Percentiles rank a stretch among this genome's conserved stretches.
Evolutionary conservation across 2,797 vertebrate species (phyloP).

Genomic region (Pteropus rufus): DNA sequence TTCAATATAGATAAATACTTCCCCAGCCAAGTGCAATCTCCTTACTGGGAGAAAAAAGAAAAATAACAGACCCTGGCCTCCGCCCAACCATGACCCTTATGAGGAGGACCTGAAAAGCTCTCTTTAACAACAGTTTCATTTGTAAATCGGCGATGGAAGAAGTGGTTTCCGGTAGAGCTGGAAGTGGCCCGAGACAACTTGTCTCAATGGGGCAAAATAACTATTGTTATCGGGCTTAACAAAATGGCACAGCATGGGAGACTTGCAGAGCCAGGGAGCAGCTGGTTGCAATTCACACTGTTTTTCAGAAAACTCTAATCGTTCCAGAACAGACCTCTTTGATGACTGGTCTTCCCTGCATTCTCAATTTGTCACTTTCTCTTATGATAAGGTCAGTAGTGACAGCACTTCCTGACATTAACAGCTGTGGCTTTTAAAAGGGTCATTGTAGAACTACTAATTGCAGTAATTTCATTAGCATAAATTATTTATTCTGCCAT

Average conservation of each 20-base stretch:
- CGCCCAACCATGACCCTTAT: slow-evolving; percentile 79
- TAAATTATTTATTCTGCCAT: slow-evolving; percentile 97
- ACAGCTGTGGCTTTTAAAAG: slow-evolving; percentile 98
- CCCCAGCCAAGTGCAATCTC: slow-evolving; percentile 5
- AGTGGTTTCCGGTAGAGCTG: slow-evolving; percentile 84
- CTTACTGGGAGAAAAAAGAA: neutral
- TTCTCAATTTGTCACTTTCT: slow-evolving; percentile 90
- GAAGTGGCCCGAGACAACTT: slow-evolving; percentile 85
- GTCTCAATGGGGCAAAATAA: slow-evolving; percentile 87
- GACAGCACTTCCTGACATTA: slow-evolving; percentile 96
- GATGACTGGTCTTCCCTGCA: slow-evolving; percentile 87
- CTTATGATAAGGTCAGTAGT: slow-evolving; percentile 91
- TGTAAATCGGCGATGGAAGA: slow-evolving; percentile 80
- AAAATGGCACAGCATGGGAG: slow-evolving; percentile 89
- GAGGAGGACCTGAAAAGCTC: slow-evolving; percentile 75
- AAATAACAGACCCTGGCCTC: slow-evolving; percentile 27
- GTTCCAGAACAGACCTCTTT: slow-evolving; percentile 86
- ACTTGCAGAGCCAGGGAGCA: slow-evolving; percentile 84
- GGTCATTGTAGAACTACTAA: slow-evolving; percentile 98
- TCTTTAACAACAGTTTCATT: slow-evolving; percentile 82
- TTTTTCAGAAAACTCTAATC: slow-evolving; percentile 89
- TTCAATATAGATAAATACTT: slow-evolving; percentile 4
- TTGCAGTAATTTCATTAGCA: slow-evolving; percentile 99
- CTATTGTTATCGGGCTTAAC: slow-evolving; percentile 87
- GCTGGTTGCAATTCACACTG: slow-evolving; percentile 89